These are phyloP conservation scores for Yasuhikotakia modesta DNA, from an alignment of 2,797 vertebrate genomes.

Conservation along the genomic window DNA sequence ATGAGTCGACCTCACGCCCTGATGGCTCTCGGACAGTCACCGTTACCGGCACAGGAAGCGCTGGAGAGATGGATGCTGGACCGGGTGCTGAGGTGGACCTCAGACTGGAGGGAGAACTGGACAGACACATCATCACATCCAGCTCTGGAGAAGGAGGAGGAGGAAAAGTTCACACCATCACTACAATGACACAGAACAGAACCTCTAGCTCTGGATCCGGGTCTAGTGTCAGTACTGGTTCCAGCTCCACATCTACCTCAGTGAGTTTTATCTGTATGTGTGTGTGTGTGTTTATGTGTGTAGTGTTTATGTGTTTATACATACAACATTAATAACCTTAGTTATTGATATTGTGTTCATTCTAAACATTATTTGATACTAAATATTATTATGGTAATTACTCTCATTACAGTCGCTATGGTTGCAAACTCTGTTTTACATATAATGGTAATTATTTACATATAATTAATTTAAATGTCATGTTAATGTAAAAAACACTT, in stretches of 20 bases:
- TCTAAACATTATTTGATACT: no score
- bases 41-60: conserved; percentile 52
- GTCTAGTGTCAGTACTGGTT: background rate
- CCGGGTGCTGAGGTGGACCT: conserved; percentile 34
- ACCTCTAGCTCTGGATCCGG: conserved; percentile 46
- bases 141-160: conserved; percentile 30
- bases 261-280: conserved; percentile 16
- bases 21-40: conserved; percentile 58
- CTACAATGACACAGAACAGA: conserved; percentile 50
- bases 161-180: conserved; percentile 43
- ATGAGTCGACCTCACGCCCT: conserved; percentile 66
- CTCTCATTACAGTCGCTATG: no score
- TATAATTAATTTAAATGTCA: no score
- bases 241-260: conserved; percentile 24
- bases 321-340: no score
- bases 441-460: no score
- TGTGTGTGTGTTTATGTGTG: no score
- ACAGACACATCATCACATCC: conserved; percentile 60
- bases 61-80: conserved; percentile 59
- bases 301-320: no score
- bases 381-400: no score
- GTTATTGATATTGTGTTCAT: no score
- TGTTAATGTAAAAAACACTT: no score
- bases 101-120: conserved; percentile 53
- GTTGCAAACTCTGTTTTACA: no score